Conservation (phyloP, 2,888 invertebrate species). For the Globia sparganii region DNA sequence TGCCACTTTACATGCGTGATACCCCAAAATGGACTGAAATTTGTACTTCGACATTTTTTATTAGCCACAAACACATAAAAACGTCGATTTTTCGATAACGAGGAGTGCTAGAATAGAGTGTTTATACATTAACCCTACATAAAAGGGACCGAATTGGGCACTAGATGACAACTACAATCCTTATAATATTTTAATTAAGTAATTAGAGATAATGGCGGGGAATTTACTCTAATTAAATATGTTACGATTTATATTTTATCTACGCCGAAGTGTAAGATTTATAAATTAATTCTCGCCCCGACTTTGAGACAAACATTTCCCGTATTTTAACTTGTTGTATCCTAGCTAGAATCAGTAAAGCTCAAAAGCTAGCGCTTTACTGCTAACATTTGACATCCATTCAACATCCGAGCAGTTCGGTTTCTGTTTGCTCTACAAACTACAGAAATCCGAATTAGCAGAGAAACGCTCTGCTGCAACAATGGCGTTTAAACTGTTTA, state of each 20-base stretch:
- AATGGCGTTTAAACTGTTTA: background rate
- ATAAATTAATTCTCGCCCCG: background rate
- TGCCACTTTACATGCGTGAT: constrained; percentile 39
- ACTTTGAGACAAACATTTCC: background rate
- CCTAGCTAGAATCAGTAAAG: background rate
- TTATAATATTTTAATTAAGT: background rate
- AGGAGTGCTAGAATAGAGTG: constrained; percentile 6
- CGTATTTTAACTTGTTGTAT: background rate
- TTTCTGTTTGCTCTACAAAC: constrained; percentile 15
- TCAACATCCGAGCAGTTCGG: background rate
- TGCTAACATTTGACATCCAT: constrained; percentile 20
- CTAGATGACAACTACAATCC: background rate
- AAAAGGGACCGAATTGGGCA: background rate
- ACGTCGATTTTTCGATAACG: constrained; percentile 2
- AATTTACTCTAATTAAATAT: background rate
- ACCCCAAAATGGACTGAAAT: constrained; percentile 45
- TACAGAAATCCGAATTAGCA: background rate
- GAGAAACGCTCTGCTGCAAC: background rate
- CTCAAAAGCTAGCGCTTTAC: background rate
- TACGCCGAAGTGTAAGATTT: background rate
- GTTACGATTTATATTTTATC: background rate
- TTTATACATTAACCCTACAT: constrained; percentile 9
- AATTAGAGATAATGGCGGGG: too few relatives aligned
- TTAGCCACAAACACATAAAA: constrained; percentile 23
- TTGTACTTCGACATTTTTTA: constrained; percentile 40